Base-by-base conservation (phyloP, 2,888 invertebrate genomes). In the Drosophila conformis region DNA sequence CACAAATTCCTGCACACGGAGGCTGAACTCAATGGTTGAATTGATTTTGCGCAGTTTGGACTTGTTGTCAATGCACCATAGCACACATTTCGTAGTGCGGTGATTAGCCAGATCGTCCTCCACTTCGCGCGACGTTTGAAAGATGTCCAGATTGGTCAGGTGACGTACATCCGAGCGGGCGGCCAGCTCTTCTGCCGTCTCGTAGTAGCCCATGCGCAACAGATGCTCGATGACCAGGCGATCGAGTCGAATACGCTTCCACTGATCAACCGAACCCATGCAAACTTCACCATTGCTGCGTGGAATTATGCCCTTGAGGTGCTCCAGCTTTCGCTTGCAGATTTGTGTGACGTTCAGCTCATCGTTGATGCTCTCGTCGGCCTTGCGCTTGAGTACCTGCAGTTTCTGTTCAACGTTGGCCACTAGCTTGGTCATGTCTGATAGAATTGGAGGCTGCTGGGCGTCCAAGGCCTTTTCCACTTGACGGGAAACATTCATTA, bases 171-270 rank as follows among this genome's bases (percentile, higher is more conserved):
- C 95, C 18, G 97, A 96, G 59, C 96, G 95, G 61, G 96, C 96
- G 0, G 98, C 97, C 33, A 99, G 94, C 89, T 96, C 96, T 78
- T 96, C 96, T 0, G 99, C 99, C 0, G 99, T 97, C 90, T 97
- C 97, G 92, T 99, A 99, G 93, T 98, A 99, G 0, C 99, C 99
- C 91, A 97, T 96, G 68, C 99, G 94, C 27, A 99, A 94, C 91
- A 99, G 97, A 93, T 99, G 99, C 92, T 99, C 99, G 18, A 99
- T 98, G 60, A 99, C 94, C 97, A 99, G 98, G 61, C 99, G 95
- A 93, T 99, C 99, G 63, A 99, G 94, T 3, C 84, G 88, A 69
- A 90, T 91, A 59, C 91, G 91, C 76, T 92, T 93, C 93, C 92
- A 93, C 76, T 92, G 92, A 73, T 92, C 93, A 29, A 91, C 90